These are phyloP conservation scores for Thyatira batis DNA, from an alignment of 2,888 invertebrate species.

Conservation along the genomic window DNA sequence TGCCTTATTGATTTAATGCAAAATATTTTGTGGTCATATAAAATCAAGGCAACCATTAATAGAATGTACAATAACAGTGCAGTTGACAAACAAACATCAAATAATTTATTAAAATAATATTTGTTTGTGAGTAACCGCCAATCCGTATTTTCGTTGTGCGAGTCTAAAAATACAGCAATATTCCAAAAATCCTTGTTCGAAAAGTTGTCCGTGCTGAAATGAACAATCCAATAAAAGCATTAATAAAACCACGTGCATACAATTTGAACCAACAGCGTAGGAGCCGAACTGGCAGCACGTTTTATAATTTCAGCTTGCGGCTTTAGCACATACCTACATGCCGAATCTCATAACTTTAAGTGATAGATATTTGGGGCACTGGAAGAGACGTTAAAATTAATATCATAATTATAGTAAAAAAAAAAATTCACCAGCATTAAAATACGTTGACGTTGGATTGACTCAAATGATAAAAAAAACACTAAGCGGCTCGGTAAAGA, in stretches of 20 bases:
- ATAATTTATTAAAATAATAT: conserved; percentile 13
- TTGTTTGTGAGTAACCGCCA: conserved; percentile 13
- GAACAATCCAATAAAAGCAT: conserved; percentile 49
- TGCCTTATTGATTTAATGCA: too few species aligned
- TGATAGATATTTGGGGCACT: conserved; percentile 39
- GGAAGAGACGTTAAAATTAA: conserved; percentile 23
- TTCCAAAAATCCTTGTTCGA: conserved; percentile 33
- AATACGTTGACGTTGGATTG: too few species aligned
- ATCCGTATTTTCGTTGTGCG: conserved; percentile 8
- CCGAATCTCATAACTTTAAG: conserved; percentile 62
- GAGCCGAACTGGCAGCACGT: conserved; percentile 49
- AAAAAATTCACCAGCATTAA: too few species aligned
- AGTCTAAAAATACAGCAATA: conserved; percentile 26
- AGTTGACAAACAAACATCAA: neutral
- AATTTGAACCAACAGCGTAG: conserved; percentile 54
- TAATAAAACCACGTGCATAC: conserved; percentile 49
- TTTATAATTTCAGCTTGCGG: conserved; percentile 62
- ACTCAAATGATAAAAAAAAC: neutral
- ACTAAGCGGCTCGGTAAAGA: neutral
- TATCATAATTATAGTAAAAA: conserved; percentile 13
- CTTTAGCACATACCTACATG: conserved; percentile 44
- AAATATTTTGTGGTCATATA: neutral
- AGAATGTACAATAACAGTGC: too few species aligned
- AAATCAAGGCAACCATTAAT: too few species aligned
- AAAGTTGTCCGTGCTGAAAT: conserved; percentile 33